phyloP scores from a whole-genome alignment of 2,888 invertebrate species.

The Andrena minutula region DNA sequence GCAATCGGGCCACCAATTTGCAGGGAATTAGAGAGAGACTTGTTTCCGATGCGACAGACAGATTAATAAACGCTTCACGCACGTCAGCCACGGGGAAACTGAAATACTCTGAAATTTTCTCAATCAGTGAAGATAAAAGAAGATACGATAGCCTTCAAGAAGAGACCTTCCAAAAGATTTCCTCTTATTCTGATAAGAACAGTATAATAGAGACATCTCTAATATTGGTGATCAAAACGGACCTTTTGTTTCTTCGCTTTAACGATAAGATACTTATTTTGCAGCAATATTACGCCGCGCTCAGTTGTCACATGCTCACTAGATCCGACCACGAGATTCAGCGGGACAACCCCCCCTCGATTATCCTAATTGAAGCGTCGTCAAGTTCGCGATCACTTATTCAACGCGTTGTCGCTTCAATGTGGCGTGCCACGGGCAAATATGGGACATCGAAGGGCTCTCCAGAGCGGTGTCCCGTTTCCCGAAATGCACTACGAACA shows the following conservation, averaged over 20 bases:
- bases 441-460: conserved; percentile 42
- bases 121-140: not conserved
- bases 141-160: not conserved
- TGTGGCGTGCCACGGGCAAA: conserved; percentile 35
- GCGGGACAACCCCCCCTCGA: not conserved
- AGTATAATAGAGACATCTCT: too few relatives aligned
- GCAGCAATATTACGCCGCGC: not conserved
- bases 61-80: conserved; percentile 37
- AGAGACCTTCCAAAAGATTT: not conserved
- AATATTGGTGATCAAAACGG: too few relatives aligned
- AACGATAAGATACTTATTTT: not conserved
- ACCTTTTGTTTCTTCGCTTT: not conserved
- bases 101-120: not conserved
- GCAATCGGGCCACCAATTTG: conserved; percentile 77
- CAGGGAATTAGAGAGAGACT: conserved; percentile 55
- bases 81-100: conserved; percentile 4
- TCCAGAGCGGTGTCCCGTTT: conserved; percentile 37
- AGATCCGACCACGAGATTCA: not conserved
- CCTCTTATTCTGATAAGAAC: too few relatives aligned
- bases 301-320: not conserved
- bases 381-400: conserved; percentile 17
- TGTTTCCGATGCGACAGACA: conserved; percentile 30
- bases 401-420: conserved; percentile 24
- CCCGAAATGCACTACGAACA: conserved; percentile 52
- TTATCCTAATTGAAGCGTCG: not conserved